Conservation (phyloP, 2,797 vertebrate genomes). For the Gambelia wislizenii region DNA sequence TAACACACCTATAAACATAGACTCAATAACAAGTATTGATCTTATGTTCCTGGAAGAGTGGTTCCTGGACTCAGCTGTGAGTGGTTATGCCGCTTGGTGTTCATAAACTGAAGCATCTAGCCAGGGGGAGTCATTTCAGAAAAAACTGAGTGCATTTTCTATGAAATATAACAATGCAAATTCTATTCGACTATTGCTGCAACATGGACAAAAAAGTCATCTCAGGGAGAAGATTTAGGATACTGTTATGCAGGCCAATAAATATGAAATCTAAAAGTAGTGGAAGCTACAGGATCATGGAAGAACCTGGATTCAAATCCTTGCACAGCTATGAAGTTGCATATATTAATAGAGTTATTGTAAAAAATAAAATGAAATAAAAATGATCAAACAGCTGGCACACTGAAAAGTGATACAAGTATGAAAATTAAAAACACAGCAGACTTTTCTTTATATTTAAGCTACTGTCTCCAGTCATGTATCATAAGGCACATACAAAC, state of each 20-base stretch:
- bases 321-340: neutral
- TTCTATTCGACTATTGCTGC: constrained; percentile 28
- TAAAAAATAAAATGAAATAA: neutral
- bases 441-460: neutral
- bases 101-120: constrained; percentile 67
- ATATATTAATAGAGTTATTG: neutral
- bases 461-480: no score
- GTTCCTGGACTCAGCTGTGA: constrained; percentile 56
- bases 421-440: neutral
- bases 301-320: neutral
- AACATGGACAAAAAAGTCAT: constrained; percentile 26
- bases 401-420: neutral
- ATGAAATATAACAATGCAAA: neutral
- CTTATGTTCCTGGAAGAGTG: constrained; percentile 67
- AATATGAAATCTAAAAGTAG: neutral
- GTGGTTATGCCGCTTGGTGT: constrained; percentile 57
- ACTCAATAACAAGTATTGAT: constrained; percentile 66
- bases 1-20: constrained; percentile 63
- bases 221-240: neutral
- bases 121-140: constrained; percentile 48
- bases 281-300: neutral
- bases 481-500: no score
- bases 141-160: constrained; percentile 46
- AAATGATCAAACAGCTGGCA: neutral
- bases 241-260: neutral